phyloP scores from a whole-genome alignment of 2,113 vertebrate genomes.

The Thunnus thynnus region DNA sequence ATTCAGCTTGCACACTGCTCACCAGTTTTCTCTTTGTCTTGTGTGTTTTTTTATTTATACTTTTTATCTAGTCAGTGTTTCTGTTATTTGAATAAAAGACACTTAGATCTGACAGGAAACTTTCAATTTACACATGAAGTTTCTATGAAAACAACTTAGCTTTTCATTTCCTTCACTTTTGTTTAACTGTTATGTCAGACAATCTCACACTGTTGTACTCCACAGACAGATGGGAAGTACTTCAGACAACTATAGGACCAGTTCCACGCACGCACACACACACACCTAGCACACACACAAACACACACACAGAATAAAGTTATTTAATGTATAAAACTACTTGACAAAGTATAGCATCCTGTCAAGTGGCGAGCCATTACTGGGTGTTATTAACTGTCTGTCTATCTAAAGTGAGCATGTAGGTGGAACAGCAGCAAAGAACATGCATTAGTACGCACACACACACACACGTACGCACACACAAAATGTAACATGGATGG shows the following conservation, averaged over 20 bases:
- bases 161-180: neutral
- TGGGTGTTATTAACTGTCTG: slow-evolving; percentile 58
- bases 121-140: neutral
- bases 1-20: neutral
- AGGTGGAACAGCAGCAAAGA: slow-evolving; percentile 43
- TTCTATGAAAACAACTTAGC: neutral
- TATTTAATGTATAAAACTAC: slow-evolving; percentile 37
- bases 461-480: slow-evolving; percentile 24
- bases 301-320: neutral
- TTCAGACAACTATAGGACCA: slow-evolving; percentile 44
- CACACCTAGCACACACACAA: slow-evolving; percentile 28
- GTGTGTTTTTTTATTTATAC: neutral
- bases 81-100: neutral
- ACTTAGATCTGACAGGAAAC: neutral
- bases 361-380: slow-evolving; percentile 68
- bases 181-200: slow-evolving; percentile 41
- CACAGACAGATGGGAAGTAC: neutral
- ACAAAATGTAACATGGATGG: slow-evolving; percentile 37
- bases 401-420: slow-evolving; percentile 57
- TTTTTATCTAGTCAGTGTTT: neutral
- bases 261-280: neutral
- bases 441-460: slow-evolving; percentile 55
- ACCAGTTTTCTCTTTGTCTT: neutral
- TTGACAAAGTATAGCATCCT: slow-evolving; percentile 64
- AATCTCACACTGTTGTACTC: neutral